A percentile compares a stretch with the other conserved stretches of the same genome.
Evolutionary conservation across 2,888 invertebrate species (phyloP).

Genomic region (Ochropacha duplaris): DNA sequence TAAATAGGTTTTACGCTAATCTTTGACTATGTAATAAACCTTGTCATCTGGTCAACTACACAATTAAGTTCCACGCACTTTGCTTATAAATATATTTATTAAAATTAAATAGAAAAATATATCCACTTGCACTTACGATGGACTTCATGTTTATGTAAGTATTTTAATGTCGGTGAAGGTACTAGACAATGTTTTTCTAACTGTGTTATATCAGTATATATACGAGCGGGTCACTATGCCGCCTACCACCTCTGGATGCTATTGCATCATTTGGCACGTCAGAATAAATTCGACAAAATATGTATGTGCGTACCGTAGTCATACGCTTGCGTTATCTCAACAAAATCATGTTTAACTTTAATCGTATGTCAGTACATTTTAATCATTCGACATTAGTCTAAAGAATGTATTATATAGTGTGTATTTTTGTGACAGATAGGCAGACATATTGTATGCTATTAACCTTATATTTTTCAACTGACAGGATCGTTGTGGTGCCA

Average conservation of each 20-base stretch:
- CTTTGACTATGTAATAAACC: not conserved
- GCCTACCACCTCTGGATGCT: conserved; percentile 71
- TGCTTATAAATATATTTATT: conserved; percentile 13
- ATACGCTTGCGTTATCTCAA: conserved; percentile 53
- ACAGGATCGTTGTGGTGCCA: too few relatives aligned
- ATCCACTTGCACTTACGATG: conserved; percentile 74
- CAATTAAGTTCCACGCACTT: conserved; percentile 27
- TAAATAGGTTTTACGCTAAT: not conserved
- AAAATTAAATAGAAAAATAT: conserved; percentile 21
- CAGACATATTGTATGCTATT: too few relatives aligned
- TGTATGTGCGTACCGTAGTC: conserved; percentile 48
- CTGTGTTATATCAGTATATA: conserved; percentile 73
- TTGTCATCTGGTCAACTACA: conserved; percentile 12
- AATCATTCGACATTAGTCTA: conserved; percentile 12
- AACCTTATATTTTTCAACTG: too few relatives aligned
- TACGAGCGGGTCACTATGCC: conserved; percentile 58
- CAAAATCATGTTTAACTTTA: conserved; percentile 28
- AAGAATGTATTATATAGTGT: conserved; percentile 13
- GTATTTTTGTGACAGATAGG: too few relatives aligned
- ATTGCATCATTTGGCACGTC: conserved; percentile 73
- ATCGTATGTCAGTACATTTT: conserved; percentile 25
- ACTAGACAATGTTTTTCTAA: conserved; percentile 77
- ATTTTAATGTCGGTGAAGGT: conserved; percentile 65
- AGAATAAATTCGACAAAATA: conserved; percentile 70
- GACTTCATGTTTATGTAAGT: conserved; percentile 77